These are phyloP conservation scores for Aldrovandia affinis DNA, from an alignment of 2,797 vertebrate species.

Conservation along the genomic window DNA sequence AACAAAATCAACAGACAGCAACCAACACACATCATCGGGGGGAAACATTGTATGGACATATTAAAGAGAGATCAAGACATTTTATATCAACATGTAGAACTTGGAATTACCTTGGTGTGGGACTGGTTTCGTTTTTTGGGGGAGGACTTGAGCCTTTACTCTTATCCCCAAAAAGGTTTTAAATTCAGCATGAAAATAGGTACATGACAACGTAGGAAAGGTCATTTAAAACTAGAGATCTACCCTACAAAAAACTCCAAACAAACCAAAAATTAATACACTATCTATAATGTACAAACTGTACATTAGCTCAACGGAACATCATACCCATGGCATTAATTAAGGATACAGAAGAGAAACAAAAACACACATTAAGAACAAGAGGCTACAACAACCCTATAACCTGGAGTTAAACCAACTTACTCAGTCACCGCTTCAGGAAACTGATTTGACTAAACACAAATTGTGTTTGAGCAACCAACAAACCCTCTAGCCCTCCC, in stretches of 20 bases:
- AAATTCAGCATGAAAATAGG: not conserved
- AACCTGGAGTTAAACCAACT: not conserved
- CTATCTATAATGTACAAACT: not conserved
- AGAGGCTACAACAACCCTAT: not conserved
- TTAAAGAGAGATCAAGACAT: constrained; percentile 59
- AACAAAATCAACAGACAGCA: constrained; percentile 70
- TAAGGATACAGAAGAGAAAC: constrained; percentile 14
- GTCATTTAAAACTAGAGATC: not conserved
- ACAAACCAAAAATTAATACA: not conserved
- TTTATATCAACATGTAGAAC: constrained; percentile 47
- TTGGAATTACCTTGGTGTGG: constrained; percentile 21
- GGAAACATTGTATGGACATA: constrained; percentile 55
- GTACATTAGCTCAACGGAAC: not conserved
- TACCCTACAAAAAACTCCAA: not conserved
- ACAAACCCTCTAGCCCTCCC: not conserved
- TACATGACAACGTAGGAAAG: not conserved
- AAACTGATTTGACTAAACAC: constrained; percentile 8
- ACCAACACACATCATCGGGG: constrained; percentile 55
- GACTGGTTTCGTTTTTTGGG: not conserved
- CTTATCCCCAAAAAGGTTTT: not conserved
- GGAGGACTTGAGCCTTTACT: constrained; percentile 2
- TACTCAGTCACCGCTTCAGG: not conserved
- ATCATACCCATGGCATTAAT: constrained; percentile 17
- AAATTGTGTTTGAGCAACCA: not conserved
- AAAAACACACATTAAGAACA: constrained; percentile 30